Base-by-base conservation (phyloP, 2,797 vertebrate genomes). In the Poeciliopsis gracilis region DNA sequence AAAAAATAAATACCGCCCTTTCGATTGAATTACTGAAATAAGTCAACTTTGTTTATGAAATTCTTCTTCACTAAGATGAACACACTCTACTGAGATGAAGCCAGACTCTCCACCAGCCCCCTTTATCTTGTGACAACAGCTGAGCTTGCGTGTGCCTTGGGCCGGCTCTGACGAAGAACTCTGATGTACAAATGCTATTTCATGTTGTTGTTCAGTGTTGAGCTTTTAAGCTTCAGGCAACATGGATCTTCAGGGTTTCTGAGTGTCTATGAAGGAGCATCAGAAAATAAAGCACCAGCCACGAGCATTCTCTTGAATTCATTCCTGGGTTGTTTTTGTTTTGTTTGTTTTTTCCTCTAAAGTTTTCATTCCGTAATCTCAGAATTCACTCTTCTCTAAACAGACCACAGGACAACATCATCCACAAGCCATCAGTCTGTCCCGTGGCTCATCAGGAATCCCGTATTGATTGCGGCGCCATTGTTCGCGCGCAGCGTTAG, bases 401-500 rank as follows among this genome's bases (percentile, higher is more conserved):
- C 20, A 5, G 18, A 41, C 41, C 66, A 11, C 36, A 28, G 36
- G 7, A 30, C n/a, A 57, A 28, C 18, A 23, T 2, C 72, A 20
- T 36, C 38, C 49, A 15, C 46, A 36, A 53, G 55, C 2, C 74
- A 4, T 10, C 0, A 46, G 2, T 4, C 25, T 30, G 38, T 7
- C 36, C n/a, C 73, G 47, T 73, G 72, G 55, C 78, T 79, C 53
- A 23, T 66, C 46, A 20, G 47, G 33, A 12, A 51, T 71, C 36
- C 69, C 77, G 67, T 33, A 23, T n/a, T 72, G 82, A 66, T 61
- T 3, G 25, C 28, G 63, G 72, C 77, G 82, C 74, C 71, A 72
- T 81, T 73, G 78, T 80, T 82, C 80, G 0, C 84, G 89, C 91
- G 86, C 90, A 95, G 96, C 97, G 95, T 96, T 96, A 97, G 97